phyloP scores from a whole-genome alignment of 1,140 invertebrate genomes.

The Hypothenemus hampei region DNA sequence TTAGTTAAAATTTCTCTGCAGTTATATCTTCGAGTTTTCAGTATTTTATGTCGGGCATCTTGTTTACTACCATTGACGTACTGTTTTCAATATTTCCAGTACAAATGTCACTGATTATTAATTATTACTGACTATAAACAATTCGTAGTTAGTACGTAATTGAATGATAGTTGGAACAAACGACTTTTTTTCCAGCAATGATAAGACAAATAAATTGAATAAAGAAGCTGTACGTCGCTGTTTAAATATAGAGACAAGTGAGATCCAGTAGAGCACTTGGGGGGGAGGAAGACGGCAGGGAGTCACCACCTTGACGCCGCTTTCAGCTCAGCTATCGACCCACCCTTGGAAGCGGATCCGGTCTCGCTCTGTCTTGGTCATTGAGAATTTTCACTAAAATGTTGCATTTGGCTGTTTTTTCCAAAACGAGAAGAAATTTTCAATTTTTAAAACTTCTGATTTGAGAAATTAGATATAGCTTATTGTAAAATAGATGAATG shows the following conservation, averaged over 20 bases:
- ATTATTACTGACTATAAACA: not conserved
- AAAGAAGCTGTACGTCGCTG: conserved; percentile 14
- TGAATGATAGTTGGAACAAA: no score
- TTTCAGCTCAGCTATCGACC: conserved; percentile 15
- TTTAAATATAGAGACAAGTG: conserved; percentile 2
- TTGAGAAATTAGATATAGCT: no score
- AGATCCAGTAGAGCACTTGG: conserved; percentile 1
- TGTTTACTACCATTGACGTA: conserved; percentile 4
- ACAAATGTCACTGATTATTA: not conserved
- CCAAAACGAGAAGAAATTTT: no score
- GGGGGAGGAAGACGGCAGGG: conserved; percentile 11
- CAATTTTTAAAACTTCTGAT: no score
- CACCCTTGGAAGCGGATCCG: not conserved
- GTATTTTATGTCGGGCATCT: conserved; percentile 5
- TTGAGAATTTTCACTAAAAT: no score
- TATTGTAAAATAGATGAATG: no score
- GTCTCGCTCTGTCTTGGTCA: conserved; percentile 8
- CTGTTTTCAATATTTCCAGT: not conserved
- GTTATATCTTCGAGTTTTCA: conserved; percentile 22
- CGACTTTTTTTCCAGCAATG: no score
- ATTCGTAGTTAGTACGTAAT: not conserved
- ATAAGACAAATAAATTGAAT: no score
- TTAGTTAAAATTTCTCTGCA: conserved; percentile 25
- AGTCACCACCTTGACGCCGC: conserved; percentile 6
- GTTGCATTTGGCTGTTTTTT: no score